A percentile compares a stretch with the other conserved stretches of the same genome.
Conservation (phyloP, 2,113 vertebrate genomes). For the Microcebus tavaratra region DNA sequence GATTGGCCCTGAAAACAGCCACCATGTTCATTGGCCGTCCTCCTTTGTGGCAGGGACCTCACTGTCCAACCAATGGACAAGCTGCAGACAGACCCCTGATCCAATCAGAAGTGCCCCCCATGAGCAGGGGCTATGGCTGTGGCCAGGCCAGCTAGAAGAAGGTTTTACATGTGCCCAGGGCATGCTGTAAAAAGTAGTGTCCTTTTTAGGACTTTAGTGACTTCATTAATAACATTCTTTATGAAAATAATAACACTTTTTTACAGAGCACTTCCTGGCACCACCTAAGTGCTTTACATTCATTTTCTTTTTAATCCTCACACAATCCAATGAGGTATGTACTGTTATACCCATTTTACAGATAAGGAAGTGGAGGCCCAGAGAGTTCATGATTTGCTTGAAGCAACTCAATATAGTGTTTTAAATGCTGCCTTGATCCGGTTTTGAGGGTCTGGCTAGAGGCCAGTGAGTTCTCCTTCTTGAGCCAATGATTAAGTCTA, state of each 20-base stretch:
- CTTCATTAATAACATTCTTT: background rate
- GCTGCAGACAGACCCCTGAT: background rate
- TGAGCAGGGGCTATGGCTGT: background rate
- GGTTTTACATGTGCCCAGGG: background rate
- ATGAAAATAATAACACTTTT: background rate
- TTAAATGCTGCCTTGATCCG: background rate
- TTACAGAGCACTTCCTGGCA: background rate
- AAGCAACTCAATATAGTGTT: background rate
- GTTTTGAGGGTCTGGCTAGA: background rate
- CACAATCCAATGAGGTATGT: background rate
- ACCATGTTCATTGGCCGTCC: background rate
- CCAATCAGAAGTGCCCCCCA: background rate
- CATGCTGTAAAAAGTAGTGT: background rate
- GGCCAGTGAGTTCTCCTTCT: background rate
- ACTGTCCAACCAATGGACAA: background rate
- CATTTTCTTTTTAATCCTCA: constrained; percentile 21
- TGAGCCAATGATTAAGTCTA: background rate
- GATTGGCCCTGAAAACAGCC: background rate
- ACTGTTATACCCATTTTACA: background rate
- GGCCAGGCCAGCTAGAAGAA: background rate
- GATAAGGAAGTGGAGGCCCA: background rate
- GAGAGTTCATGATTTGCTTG: background rate
- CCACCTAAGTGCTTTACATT: background rate
- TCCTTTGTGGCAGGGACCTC: background rate
- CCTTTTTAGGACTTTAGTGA: background rate